phyloP scores from a whole-genome alignment of 2,113 vertebrate genomes.

The Sturnira hondurensis region DNA sequence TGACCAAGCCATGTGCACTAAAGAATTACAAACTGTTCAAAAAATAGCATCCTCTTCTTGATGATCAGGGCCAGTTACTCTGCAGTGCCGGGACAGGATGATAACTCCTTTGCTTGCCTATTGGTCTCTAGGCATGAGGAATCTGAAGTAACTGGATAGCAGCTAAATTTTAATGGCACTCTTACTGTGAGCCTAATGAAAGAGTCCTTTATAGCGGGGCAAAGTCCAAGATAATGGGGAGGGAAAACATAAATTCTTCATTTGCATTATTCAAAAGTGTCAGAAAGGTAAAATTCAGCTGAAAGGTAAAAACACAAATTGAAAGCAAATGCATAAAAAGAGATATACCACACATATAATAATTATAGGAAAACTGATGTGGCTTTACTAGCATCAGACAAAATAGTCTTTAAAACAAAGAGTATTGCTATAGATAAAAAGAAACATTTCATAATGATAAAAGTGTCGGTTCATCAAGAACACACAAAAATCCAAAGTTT shows the following conservation, averaged over 20 bases:
- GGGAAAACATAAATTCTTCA: not conserved
- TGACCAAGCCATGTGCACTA: not conserved
- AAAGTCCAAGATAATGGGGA: not conserved
- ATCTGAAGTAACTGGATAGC: not conserved
- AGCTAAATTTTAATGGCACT: not conserved
- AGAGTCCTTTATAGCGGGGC: not conserved
- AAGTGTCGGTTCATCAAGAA: not conserved
- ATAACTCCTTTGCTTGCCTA: not conserved
- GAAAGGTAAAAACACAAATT: not conserved
- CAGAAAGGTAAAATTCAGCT: not conserved
- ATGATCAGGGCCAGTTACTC: not conserved
- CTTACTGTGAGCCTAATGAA: not conserved
- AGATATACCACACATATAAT: not conserved
- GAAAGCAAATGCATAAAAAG: not conserved
- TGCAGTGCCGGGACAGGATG: not conserved
- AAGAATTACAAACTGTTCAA: not conserved
- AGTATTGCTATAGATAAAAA: not conserved
- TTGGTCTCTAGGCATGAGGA: not conserved
- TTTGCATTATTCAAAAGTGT: not conserved
- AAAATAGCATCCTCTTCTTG: not conserved
- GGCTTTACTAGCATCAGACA: not conserved
- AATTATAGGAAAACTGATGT: not conserved
- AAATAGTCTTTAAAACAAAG: not conserved
- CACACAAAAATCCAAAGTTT: not conserved
- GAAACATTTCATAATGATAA: not conserved